phyloP scores from a whole-genome alignment of 2,113 vertebrate genomes.

The Pelvicachromis taeniatus region DNA sequence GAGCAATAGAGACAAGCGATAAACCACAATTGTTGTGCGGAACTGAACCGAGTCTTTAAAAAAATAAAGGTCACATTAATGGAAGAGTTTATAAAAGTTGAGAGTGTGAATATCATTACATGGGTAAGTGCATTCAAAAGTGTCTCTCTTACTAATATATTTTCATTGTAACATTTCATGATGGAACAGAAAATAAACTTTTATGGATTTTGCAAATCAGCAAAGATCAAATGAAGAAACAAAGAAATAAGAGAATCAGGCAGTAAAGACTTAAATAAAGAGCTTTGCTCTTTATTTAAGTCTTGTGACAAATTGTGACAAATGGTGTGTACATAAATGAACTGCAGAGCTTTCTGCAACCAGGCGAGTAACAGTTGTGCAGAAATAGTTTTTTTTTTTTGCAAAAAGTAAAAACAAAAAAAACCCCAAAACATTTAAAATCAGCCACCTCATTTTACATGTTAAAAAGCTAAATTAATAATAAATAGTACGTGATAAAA shows the following conservation, averaged over 20 bases:
- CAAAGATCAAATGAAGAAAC: conserved; percentile 7
- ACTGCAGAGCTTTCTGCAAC: not conserved
- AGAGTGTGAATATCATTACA: not conserved
- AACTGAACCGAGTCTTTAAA: not conserved
- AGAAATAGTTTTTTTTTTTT: not conserved
- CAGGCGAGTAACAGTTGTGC: not conserved
- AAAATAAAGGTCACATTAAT: not conserved
- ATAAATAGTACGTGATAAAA: not conserved
- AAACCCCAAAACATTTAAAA: not conserved
- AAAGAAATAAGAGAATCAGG: not conserved
- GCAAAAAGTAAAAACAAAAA: not conserved
- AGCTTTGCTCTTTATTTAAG: not conserved
- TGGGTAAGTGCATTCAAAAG: not conserved
- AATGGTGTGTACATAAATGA: not conserved
- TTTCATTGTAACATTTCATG: conserved; percentile 5
- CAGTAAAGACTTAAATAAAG: conserved; percentile 6
- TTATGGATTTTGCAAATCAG: conserved; percentile 3
- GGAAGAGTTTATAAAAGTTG: not conserved
- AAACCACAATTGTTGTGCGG: not conserved
- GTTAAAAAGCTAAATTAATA: not conserved
- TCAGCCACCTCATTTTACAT: not conserved
- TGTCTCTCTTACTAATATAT: not conserved
- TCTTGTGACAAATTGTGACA: not conserved
- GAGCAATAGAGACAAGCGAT: not conserved
- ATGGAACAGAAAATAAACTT: conserved; percentile 4